Conservation (phyloP, 2,797 vertebrate species). For the Parambassis ranga region DNA sequence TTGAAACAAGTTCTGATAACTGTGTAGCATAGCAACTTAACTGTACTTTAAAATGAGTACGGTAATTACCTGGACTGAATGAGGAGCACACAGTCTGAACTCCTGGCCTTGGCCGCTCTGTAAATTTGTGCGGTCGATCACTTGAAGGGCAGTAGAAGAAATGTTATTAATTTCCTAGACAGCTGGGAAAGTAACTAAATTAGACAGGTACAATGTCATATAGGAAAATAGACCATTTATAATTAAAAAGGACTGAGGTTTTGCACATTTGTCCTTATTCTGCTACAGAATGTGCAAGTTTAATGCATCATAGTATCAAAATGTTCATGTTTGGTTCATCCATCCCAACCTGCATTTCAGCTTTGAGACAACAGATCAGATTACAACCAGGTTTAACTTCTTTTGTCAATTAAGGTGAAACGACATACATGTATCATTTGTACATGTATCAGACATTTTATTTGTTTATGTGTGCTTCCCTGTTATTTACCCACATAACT, state of each 20-base stretch:
- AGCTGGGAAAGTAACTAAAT: too few relatives aligned
- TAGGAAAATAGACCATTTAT: too few relatives aligned
- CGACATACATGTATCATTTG: neutral
- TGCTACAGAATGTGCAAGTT: too few relatives aligned
- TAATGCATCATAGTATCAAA: too few relatives aligned
- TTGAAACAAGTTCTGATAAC: neutral
- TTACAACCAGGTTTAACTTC: neutral
- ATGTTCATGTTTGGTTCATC: too few relatives aligned
- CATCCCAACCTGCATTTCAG: conserved; percentile 4
- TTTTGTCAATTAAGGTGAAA: neutral
- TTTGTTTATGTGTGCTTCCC: too few relatives aligned
- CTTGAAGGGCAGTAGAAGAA: conserved; percentile 70
- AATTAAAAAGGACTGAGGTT: too few relatives aligned
- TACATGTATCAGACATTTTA: neutral
- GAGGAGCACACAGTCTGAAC: conserved; percentile 97
- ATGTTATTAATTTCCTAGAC: neutral
- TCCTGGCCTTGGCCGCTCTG: conserved; percentile 91
- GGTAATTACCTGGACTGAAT: conserved; percentile 94
- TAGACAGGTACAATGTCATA: too few relatives aligned
- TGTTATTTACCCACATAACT: too few relatives aligned
- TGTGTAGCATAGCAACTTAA: too few relatives aligned
- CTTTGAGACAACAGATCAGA: neutral
- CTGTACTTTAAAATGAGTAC: too few relatives aligned
- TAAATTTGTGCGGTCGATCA: conserved; percentile 93
- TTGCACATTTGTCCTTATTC: too few relatives aligned